These are phyloP conservation scores for Sebastes diploproa DNA, from an alignment of 2,797 vertebrate genomes.

Conservation along the genomic window DNA sequence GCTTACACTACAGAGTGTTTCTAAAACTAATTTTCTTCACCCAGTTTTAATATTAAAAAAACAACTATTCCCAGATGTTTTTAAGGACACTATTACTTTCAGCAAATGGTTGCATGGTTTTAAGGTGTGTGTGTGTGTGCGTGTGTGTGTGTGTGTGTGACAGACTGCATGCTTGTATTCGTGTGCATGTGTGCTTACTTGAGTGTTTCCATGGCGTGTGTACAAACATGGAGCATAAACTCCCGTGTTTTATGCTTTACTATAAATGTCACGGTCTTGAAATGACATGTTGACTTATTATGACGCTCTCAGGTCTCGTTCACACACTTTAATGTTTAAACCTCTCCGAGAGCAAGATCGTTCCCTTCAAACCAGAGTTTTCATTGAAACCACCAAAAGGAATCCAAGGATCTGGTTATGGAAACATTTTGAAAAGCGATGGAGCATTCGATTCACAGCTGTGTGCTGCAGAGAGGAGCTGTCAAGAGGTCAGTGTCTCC, in stretches of 20 bases:
- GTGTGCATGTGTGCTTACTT: background rate
- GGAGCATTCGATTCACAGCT: conserved; percentile 63
- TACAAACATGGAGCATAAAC: background rate
- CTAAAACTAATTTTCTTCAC: background rate
- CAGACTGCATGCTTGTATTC: background rate
- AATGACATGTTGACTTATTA: conserved; percentile 27
- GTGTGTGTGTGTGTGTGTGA: background rate
- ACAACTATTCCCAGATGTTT: background rate
- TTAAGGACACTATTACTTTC: background rate
- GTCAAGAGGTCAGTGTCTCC: conserved; percentile 59
- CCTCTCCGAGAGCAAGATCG: background rate
- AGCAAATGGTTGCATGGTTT: background rate
- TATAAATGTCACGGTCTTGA: conserved; percentile 35
- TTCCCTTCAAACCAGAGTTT: conserved; percentile 17
- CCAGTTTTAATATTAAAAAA: background rate
- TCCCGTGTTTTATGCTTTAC: conserved; percentile 35
- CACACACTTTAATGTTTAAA: background rate
- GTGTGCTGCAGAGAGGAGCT: conserved; percentile 46
- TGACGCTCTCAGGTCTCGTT: conserved; percentile 15
- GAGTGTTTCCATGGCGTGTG: background rate
- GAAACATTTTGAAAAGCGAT: conserved; percentile 58
- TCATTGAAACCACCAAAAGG: conserved; percentile 6
- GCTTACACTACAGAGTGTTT: background rate
- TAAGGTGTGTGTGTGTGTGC: background rate
- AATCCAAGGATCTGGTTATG: conserved; percentile 46